Base-by-base conservation (phyloP, 1,140 invertebrate species). In the Acromyrmex charruanus region DNA sequence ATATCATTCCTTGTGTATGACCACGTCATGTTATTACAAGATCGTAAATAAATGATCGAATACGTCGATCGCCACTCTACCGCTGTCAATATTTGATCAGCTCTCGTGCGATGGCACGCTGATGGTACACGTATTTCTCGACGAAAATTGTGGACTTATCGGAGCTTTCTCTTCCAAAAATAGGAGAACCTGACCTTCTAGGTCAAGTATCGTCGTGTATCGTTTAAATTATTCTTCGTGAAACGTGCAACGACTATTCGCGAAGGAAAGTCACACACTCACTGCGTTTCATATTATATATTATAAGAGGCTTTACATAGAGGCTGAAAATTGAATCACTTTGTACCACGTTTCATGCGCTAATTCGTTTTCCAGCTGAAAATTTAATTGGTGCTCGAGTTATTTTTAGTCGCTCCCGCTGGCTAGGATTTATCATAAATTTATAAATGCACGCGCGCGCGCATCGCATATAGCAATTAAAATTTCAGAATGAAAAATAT, bases 21-120 rank as follows among this genome's bases (percentile, higher is more conserved):
- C 5, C 14, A n/a, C 49, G 25, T 82, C 49, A 28, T 16, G 25
- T 31, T 49, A 31, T 28, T 25, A 18, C 35, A 14, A 18, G 16
- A 59, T 74, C 14, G 16, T 82, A 82, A 61, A 74, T 82, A 82
- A 82, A 49, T 82, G 44, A 58, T 44, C n/a, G 12, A 25, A 80
- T 10, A 12, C 31, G 49, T 10, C 63, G 49, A 68, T 68, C 63
- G 55, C 53, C 77, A 61, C 65, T 53, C 31, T 14, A 14, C 14
- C 49, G 65, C 49, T 72, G 66, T 82, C 66, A 82, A 82, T 82
- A 82, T 82, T 82, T 82, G 68, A 82, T 82, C 31, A 31, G 44
- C 25, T 59, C 35, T 82, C 55, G 39, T 25, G 21, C 49, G 18
- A 39, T 35, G 65, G 31, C 79, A 81, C 25, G 31, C 12, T 28